Base-by-base conservation (phyloP, 37 sponge, comb jelly and placozoan species). In the Ephydatia muelleri region DNA sequence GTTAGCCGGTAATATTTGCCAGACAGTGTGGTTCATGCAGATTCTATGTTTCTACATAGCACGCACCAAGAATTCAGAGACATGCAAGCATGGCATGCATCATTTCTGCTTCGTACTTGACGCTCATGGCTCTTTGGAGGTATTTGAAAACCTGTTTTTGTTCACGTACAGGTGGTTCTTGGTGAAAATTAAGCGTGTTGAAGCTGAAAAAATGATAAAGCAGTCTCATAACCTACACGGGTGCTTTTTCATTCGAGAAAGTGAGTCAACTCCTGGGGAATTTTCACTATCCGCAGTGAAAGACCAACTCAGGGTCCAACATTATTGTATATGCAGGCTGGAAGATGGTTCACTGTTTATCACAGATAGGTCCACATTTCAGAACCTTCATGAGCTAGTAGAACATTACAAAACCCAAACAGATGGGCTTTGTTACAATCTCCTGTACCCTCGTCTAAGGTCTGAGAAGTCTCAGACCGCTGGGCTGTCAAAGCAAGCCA, bases 251-350 rank as follows among this genome's bases (percentile, higher is more conserved):
- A 86, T 99, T 2, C 91, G 99, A 26, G 97, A 96, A 82, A 95
- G 95, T 72, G 99, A 99, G 81, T 93, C 96, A 16, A 88, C 88
- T 27, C 95, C 99, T 2, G 97, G 97, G 27, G 99, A 95, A 49
- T 98, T 80, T 86, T 93, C 97, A 65, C 94, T 98, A 66, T 92
- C 93, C 3, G 81, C n/a, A n/a, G 78, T 98, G 19, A 77, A 97
- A 34, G 95, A 94, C 73, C 84, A 22, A 57, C 93, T 94, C 33
- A 88, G 88, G 27, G 97, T 98, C 16, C 80, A 93, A 43, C 98
- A 97, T 72, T 97, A 93, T 82, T 81, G 96, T 37, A 95, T 97
- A 76, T 80, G 87, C 43, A 72, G 89, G 38, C 78, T 93, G 72
- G 95, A 97, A 31, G 92, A 92, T 71, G 95, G 93, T 12, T 85